These are phyloP conservation scores for Nixonia krombeini DNA, from an alignment of 1,140 invertebrate genomes.

Conservation along the genomic window DNA sequence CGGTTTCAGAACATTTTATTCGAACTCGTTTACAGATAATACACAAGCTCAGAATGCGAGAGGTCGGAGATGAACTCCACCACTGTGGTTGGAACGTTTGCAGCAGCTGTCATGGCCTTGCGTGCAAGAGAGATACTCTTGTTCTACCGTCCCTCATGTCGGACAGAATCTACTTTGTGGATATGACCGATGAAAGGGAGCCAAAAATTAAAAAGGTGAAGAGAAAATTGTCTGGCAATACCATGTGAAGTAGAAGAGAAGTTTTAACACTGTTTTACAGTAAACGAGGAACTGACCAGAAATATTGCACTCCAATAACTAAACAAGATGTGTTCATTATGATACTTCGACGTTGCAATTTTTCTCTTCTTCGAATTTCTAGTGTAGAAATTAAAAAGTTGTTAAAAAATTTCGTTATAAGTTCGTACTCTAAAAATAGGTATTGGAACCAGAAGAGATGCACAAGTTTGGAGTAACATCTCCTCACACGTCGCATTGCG, in stretches of 20 bases:
- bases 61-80: constrained; percentile 91
- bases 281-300: too few species aligned
- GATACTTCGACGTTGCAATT: too few species aligned
- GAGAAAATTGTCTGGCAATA: too few species aligned
- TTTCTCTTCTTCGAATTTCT: too few species aligned
- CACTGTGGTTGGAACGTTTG: constrained; percentile 98
- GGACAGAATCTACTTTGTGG: constrained; percentile 89
- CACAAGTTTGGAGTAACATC: constrained; percentile 81
- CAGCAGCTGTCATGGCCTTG: constrained; percentile 85
- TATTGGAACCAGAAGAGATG: constrained; percentile 82
- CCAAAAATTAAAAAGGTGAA: constrained; percentile 78
- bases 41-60: constrained; percentile 84
- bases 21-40: constrained; percentile 83
- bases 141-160: constrained; percentile 88
- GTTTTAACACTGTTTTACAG: too few species aligned
- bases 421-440: too few species aligned
- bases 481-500: constrained; percentile 95
- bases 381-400: too few species aligned
- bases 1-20: background rate
- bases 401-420: too few species aligned
- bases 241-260: too few species aligned
- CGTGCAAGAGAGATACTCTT: constrained; percentile 81
- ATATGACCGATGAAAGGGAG: constrained; percentile 80
- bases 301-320: too few species aligned
- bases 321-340: too few species aligned